These are phyloP conservation scores for Micromussa lordhowensis DNA, from an alignment of 92 coral and sea anemone genomes.

Conservation along the genomic window DNA sequence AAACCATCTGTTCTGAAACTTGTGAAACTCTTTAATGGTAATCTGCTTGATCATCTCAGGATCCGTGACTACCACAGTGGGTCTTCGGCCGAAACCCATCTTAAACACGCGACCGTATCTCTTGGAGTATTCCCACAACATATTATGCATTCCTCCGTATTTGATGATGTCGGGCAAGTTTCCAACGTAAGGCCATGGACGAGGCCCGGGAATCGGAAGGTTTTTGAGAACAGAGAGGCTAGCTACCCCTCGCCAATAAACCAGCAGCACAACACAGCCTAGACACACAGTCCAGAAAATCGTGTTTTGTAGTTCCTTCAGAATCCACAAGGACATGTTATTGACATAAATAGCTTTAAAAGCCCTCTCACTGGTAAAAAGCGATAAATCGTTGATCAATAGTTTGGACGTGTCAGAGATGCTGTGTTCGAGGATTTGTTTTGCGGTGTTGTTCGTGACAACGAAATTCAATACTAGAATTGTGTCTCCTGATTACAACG, in stretches of 20 bases:
- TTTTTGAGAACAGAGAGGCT: constrained; percentile 4
- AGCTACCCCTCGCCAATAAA: constrained; percentile 29
- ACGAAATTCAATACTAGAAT: background rate
- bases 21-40: constrained; percentile 73
- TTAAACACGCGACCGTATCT: constrained; percentile 74
- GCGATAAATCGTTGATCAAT: background rate
- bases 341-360: background rate
- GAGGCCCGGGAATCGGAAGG: constrained; percentile 17
- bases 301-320: background rate
- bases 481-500: background rate
- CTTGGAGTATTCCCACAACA: constrained; percentile 67
- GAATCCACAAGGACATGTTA: background rate
- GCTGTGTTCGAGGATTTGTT: background rate
- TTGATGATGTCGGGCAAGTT: background rate
- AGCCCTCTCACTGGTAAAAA: background rate
- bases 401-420: background rate
- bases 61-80: constrained; percentile 58
- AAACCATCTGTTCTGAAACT: constrained; percentile 72
- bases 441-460: background rate
- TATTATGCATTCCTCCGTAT: constrained; percentile 50
- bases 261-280: background rate
- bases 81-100: constrained; percentile 65
- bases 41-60: constrained; percentile 80
- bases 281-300: background rate
- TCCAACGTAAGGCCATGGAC: constrained; percentile 15